A percentile compares a stretch with the other conserved stretches of the same genome.
phyloP scores from a whole-genome alignment of 2,797 vertebrate species.

The Apogon talboti region DNA sequence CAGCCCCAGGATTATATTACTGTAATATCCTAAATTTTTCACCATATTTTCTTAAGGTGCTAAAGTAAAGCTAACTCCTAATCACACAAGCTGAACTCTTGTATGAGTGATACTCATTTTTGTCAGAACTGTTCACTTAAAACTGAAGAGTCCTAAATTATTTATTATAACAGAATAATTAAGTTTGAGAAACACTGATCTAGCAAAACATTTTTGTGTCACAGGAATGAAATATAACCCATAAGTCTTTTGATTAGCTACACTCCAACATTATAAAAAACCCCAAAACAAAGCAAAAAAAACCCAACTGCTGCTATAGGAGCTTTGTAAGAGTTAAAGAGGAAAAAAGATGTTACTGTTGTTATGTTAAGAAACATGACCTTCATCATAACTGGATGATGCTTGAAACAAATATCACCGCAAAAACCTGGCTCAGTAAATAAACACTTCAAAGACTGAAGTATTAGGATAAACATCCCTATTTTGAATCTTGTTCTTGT shows the following conservation, averaged over 20 bases:
- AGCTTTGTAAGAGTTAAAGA: not conserved
- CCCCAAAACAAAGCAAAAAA: too few species aligned
- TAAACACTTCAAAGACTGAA: not conserved
- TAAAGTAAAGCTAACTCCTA: constrained; percentile 1
- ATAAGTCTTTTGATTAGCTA: not conserved
- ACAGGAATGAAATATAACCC: not conserved
- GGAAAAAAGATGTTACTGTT: not conserved
- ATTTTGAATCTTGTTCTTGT: too few species aligned
- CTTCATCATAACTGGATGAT: not conserved
- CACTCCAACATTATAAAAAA: not conserved
- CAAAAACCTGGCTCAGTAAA: constrained; percentile 2
- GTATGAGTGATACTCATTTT: not conserved
- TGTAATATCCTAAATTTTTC: not conserved
- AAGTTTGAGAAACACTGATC: not conserved
- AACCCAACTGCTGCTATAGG: not conserved
- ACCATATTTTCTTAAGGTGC: constrained; percentile 1
- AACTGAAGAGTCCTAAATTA: not conserved
- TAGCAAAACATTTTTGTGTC: not conserved
- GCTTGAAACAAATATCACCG: not conserved
- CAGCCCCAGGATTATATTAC: constrained; percentile 22
- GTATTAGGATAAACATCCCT: not conserved
- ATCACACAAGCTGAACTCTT: not conserved
- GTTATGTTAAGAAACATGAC: too few species aligned
- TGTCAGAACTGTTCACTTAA: not conserved
- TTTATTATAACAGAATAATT: not conserved